Conservation (phyloP, 2,888 invertebrate genomes). For the Steinernema hermaphroditum region DNA sequence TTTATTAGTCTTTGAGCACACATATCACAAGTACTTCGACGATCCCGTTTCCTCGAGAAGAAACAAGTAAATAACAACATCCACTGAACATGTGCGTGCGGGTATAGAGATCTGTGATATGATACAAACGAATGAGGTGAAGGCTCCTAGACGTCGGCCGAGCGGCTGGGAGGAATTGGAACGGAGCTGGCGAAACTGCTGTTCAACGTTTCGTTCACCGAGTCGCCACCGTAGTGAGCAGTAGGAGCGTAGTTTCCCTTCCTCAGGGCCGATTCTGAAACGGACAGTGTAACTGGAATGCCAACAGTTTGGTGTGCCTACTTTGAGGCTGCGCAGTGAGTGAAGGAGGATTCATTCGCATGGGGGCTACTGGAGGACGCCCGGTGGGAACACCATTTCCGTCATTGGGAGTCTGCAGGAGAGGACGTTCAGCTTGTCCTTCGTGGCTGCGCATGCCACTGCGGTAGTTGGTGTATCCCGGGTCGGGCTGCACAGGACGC, state of each 20-base stretch:
- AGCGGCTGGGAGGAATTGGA: conserved; percentile 42
- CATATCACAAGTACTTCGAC: conserved; percentile 15
- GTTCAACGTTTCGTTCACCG: conserved; percentile 45
- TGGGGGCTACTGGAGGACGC: conserved; percentile 7
- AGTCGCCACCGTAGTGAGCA: conserved; percentile 34
- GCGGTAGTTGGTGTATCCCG: conserved; percentile 27
- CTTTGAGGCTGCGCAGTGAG: conserved; percentile 15
- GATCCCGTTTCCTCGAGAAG: not conserved
- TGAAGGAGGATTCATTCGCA: conserved; percentile 23
- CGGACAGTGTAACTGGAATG: too few relatives aligned
- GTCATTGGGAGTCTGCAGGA: conserved; percentile 2
- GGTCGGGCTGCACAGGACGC: conserved; percentile 6
- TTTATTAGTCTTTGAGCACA: conserved; percentile 27
- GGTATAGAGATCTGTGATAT: conserved; percentile 27
- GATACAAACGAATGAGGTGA: not conserved
- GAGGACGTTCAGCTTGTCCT: conserved; percentile 9
- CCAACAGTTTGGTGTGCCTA: too few relatives aligned
- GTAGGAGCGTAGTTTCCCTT: conserved; percentile 34
- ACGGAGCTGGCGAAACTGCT: conserved; percentile 35
- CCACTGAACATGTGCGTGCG: not conserved
- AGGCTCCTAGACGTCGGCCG: conserved; percentile 44
- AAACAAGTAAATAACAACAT: conserved; percentile 15
- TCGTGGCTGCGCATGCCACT: conserved; percentile 24
- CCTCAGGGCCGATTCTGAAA: conserved; percentile 55
- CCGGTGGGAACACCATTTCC: not conserved